phyloP scores from a whole-genome alignment of 2,888 invertebrate species.

The Acholoe squamosa region DNA sequence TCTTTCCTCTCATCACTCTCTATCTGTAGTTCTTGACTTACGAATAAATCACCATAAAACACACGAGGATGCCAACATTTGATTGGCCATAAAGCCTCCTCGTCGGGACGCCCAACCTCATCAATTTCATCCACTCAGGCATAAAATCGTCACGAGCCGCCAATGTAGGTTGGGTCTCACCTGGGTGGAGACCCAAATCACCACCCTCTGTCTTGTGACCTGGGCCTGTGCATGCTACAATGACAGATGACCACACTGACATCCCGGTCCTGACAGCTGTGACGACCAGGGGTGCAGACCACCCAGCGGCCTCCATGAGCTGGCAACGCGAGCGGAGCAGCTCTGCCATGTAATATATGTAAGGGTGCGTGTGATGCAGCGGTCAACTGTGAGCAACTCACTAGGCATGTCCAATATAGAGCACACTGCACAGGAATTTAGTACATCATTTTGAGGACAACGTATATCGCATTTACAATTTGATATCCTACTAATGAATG shows the following conservation, averaged over 20 bases:
- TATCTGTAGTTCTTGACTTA: background rate
- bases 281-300: background rate
- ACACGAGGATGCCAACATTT: background rate
- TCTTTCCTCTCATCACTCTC: background rate
- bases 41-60: conserved; percentile 28
- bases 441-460: too few relatives aligned
- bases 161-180: background rate
- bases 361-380: background rate
- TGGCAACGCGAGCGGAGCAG: background rate
- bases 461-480: too few relatives aligned
- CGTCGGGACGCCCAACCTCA: background rate
- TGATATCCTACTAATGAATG: too few relatives aligned
- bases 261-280: background rate
- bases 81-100: background rate
- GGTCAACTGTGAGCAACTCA: conserved; percentile 1
- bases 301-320: background rate
- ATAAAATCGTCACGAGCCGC: background rate
- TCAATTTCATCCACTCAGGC: background rate
- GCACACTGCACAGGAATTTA: too few relatives aligned
- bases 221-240: background rate
- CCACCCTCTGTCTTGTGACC: background rate
- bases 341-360: background rate
- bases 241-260: conserved; percentile 23
- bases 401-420: background rate
- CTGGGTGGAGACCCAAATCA: background rate